Evolutionary conservation across 2,888 invertebrate species (phyloP).

Genomic region (Polymixis lichenea): DNA sequence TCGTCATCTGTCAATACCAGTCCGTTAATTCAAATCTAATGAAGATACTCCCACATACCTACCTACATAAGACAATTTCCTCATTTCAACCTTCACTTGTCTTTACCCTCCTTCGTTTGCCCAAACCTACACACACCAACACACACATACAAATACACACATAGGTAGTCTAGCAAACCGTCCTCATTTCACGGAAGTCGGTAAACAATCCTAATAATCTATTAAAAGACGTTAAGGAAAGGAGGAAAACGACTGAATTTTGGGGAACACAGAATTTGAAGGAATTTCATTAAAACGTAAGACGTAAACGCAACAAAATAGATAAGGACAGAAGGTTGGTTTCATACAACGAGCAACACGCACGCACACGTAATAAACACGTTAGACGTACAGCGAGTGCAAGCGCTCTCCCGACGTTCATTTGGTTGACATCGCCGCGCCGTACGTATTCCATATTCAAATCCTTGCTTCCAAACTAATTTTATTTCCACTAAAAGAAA

Average conservation of each 20-base stretch:
- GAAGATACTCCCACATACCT: background rate
- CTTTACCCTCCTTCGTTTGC: background rate
- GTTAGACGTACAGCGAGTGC: background rate
- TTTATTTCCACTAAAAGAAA: background rate
- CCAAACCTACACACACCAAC: background rate
- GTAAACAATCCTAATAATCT: constrained; percentile 60
- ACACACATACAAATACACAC: too few species aligned
- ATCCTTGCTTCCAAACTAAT: background rate
- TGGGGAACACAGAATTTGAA: constrained; percentile 21
- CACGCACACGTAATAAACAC: background rate
- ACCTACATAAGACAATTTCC: background rate
- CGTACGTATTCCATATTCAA: background rate
- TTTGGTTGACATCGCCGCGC: background rate
- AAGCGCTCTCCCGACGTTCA: too few species aligned
- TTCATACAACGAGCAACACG: background rate
- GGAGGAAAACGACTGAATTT: constrained; percentile 32
- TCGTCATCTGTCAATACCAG: background rate
- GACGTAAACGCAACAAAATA: too few species aligned
- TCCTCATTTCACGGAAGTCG: constrained; percentile 44
- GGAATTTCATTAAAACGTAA: constrained; percentile 58
- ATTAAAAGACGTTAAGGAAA: constrained; percentile 47
- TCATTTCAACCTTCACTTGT: constrained; percentile 13
- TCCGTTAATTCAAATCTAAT: background rate
- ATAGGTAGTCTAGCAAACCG: background rate
- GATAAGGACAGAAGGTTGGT: background rate